A percentile compares a stretch with the other conserved stretches of the same genome.
These are phyloP conservation scores for Drosophila erecta DNA, from an alignment of 1,140 invertebrate species.

Conservation along the genomic window DNA sequence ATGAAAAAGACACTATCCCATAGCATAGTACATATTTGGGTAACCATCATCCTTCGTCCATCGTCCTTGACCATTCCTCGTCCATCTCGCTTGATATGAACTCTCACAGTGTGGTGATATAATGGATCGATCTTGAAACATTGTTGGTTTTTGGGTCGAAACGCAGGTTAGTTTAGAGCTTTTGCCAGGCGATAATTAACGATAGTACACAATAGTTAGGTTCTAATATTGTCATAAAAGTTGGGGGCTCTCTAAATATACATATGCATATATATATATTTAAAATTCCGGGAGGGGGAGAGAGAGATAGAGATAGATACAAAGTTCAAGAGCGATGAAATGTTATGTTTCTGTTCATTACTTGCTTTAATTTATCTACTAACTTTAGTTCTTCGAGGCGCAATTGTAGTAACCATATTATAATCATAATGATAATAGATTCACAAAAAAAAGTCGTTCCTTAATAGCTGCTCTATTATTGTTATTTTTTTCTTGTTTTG, in stretches of 20 bases:
- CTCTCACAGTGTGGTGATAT: slow-evolving; percentile 69
- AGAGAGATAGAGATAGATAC: slow-evolving; percentile 11
- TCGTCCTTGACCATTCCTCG: background rate
- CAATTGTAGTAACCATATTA: slow-evolving; percentile 31
- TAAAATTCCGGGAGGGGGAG: slow-evolving; percentile 8
- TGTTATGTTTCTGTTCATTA: slow-evolving; percentile 32
- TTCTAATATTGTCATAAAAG: slow-evolving; percentile 81
- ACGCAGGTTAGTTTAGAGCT: slow-evolving; percentile 42
- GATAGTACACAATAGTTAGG: slow-evolving; percentile 65
- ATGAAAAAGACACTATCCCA: slow-evolving; percentile 53
- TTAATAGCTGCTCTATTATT: slow-evolving; percentile 41
- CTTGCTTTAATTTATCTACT: slow-evolving; percentile 20
- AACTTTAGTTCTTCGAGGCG: slow-evolving; percentile 46
- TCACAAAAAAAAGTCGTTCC: slow-evolving; percentile 45
- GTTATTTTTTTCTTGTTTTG: slow-evolving; percentile 18
- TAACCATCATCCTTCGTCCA: slow-evolving; percentile 11
- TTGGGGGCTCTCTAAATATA: slow-evolving; percentile 32
- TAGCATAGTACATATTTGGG: slow-evolving; percentile 10
- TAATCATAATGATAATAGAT: slow-evolving; percentile 47
- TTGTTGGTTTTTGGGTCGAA: slow-evolving; percentile 34
- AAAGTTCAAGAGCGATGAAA: slow-evolving; percentile 20
- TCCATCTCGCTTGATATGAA: slow-evolving; percentile 69
- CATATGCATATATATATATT: background rate
- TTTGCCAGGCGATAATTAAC: slow-evolving; percentile 48
- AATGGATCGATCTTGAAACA: slow-evolving; percentile 29